A percentile compares a stretch with the other conserved stretches of the same genome.
phyloP scores from a whole-genome alignment of 2,888 invertebrate species.

The Luperina testacea region DNA sequence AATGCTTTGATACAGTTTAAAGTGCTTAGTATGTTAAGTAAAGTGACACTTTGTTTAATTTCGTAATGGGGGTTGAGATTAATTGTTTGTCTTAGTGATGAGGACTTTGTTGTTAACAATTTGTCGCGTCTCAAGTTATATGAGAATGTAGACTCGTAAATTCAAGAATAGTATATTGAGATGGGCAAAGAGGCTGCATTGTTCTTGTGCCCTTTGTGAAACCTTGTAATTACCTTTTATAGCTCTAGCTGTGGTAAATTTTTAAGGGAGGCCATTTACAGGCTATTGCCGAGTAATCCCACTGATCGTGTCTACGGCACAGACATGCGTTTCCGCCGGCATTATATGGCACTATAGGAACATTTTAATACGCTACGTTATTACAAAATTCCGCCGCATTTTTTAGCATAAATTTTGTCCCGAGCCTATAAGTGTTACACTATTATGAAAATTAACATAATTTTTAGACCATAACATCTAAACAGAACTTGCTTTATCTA shows the following conservation, averaged over 20 bases:
- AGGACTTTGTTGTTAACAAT: conserved; percentile 24
- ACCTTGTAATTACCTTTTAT: conserved; percentile 11
- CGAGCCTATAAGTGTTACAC: not conserved
- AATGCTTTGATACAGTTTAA: conserved; percentile 55
- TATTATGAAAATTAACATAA: too few relatives aligned
- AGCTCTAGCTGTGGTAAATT: not conserved
- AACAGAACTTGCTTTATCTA: not conserved
- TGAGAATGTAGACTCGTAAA: not conserved
- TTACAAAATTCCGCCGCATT: too few relatives aligned
- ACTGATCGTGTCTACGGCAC: not conserved
- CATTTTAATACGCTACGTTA: not conserved
- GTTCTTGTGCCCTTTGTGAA: not conserved
- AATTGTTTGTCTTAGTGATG: conserved; percentile 38
- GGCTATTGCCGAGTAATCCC: not conserved
- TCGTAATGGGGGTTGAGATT: conserved; percentile 47
- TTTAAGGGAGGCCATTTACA: not conserved
- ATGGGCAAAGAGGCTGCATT: not conserved
- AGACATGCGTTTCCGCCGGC: not conserved
- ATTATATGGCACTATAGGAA: not conserved
- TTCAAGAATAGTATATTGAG: not conserved
- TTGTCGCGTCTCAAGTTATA: conserved; percentile 14
- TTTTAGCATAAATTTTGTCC: not conserved
- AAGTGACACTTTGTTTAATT: conserved; percentile 54
- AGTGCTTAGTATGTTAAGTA: conserved; percentile 51
- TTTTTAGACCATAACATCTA: not conserved